Evolutionary conservation across 2,888 invertebrate genomes (phyloP).

Genomic region (Acronicta alni): DNA sequence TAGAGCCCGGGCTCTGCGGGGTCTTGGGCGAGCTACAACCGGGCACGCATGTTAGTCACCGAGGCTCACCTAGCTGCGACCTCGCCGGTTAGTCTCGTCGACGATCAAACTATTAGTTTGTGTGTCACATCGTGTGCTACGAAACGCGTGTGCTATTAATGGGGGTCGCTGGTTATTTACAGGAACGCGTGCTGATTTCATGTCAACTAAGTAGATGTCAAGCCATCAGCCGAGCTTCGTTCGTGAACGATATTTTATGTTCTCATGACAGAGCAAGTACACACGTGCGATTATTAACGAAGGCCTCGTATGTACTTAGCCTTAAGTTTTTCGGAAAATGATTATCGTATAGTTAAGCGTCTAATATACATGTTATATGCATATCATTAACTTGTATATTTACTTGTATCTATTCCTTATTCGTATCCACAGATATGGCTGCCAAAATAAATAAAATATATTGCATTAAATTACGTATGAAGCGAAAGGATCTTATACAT

Average conservation of each 20-base stretch:
- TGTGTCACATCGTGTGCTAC: conserved; percentile 66
- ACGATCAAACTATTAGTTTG: conserved; percentile 62
- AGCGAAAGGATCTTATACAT: conserved; percentile 71
- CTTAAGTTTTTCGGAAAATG: conserved; percentile 51
- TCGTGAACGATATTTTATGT: conserved; percentile 47
- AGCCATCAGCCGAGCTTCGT: conserved; percentile 53
- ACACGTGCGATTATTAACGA: conserved; percentile 46
- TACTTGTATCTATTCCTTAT: conserved; percentile 82
- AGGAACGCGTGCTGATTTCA: conserved; percentile 59
- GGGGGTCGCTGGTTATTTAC: conserved; percentile 71
- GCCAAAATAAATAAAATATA: conserved; percentile 82
- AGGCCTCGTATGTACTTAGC: conserved; percentile 61
- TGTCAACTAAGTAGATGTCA: conserved; percentile 58
- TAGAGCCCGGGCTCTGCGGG: conserved; percentile 90
- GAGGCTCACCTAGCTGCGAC: conserved; percentile 47
- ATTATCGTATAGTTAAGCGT: conserved; percentile 67
- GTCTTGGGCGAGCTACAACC: conserved; percentile 93
- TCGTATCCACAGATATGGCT: conserved; percentile 82
- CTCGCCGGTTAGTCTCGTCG: conserved; percentile 59
- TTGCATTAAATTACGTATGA: conserved; percentile 72
- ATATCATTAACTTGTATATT: conserved; percentile 75
- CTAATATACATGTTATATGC: conserved; percentile 77
- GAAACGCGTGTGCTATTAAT: conserved; percentile 68
- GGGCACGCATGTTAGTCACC: conserved; percentile 83
- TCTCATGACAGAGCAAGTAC: conserved; percentile 39